Evolutionary conservation across 2,888 invertebrate genomes (phyloP).

Genomic region (Carabus problematicus): DNA sequence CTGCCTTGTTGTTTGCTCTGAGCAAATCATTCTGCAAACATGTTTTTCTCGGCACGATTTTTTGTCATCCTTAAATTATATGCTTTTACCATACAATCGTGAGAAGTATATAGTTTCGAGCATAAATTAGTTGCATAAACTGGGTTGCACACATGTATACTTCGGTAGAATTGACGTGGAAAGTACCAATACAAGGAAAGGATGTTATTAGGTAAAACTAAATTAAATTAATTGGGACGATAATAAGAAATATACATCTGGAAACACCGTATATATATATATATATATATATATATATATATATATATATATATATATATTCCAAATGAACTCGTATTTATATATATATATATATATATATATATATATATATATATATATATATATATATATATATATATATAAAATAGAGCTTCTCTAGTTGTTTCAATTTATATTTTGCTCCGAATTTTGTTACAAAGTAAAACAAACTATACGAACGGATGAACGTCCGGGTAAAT

Average conservation of each 20-base stretch:
- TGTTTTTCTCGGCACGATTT: not conserved
- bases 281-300: slow-evolving; percentile 2
- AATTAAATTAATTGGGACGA: not conserved
- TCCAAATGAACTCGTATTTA: not conserved
- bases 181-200: too few species aligned
- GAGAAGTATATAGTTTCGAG: not conserved
- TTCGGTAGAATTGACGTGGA: too few species aligned
- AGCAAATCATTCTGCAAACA: not conserved
- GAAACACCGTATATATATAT: not conserved
- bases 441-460: too few species aligned
- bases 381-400: too few species aligned
- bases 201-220: too few species aligned
- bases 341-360: slow-evolving; percentile 4
- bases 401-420: too few species aligned
- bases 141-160: too few species aligned
- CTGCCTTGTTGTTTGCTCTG: not conserved
- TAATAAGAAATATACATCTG: not conserved
- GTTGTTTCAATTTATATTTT: too few species aligned
- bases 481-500: too few species aligned
- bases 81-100: not conserved
- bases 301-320: not conserved
- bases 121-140: not conserved
- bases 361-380: not conserved
- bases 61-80: not conserved
- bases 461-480: too few species aligned